Base-by-base conservation (phyloP, 2,888 invertebrate species). In the Coleophora flavipennella region DNA sequence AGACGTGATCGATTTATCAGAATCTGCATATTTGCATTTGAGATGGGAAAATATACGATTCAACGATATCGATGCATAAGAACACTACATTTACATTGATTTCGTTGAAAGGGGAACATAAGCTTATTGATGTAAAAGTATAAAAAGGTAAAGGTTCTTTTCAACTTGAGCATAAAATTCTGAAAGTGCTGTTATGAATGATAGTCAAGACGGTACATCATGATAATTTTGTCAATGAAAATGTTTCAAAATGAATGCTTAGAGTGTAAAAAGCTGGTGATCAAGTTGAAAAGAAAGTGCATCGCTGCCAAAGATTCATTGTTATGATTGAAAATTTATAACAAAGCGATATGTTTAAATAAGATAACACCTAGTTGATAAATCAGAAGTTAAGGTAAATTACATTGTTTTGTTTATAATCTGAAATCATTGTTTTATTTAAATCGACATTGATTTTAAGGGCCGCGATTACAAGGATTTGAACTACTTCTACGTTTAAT, bases 201-300 rank as follows among this genome's bases (percentile, higher is more conserved):
- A 2, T 3, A 2, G 28, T 53, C 62, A 60, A 45, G 32, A 27
- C 10, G 28, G 28, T 2, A 43, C 33, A 42, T 29, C 20, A 56
- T 59, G 61, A 47, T 39, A 45, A 31, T 44, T 57, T 57, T 20
- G 20, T 20, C 3, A 20, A 20, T 20, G 6, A 52, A 44, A 40
- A 50, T 43, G 37, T 40, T 48, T 29, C 40, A 25, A 35, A 50
- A 44, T 42, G 43, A 37, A 46, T 43, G 38, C 46, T 42, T 31
- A 31, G 31, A 36, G 38, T 38, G 32, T 13, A 36, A 11, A 42
- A 36, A 35, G 9, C 33, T 34, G 36, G 27, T 35, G 45, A 53
- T 73, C 73, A 75, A 78, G 77, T 80, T 77, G 73, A 68, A 72
- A 72, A 71, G 70, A 68, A n/a, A 51, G 58, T 57, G 54, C 62